Conservation (phyloP, 2,113 vertebrate genomes). For the Sander vitreus region DNA sequence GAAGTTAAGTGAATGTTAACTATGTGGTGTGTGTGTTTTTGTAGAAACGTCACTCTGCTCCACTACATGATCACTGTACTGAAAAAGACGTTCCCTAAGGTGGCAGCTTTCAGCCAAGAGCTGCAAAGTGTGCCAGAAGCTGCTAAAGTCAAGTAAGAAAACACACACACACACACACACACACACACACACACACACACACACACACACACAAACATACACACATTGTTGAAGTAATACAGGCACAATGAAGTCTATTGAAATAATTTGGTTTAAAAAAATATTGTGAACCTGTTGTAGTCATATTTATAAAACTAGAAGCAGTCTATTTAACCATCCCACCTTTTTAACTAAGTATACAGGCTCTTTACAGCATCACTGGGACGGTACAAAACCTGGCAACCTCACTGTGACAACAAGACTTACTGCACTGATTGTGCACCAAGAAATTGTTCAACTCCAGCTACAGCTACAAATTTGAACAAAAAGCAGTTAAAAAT, state of each 20-base stretch:
- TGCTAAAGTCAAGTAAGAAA: conserved; percentile 71
- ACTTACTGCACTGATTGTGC: background rate
- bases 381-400: background rate
- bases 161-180: background rate
- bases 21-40: conserved; percentile 9
- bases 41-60: conserved; percentile 71
- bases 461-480: background rate
- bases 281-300: background rate
- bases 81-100: conserved; percentile 53
- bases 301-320: background rate
- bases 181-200: background rate
- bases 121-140: conserved; percentile 66
- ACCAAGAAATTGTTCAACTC: background rate
- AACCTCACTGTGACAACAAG: background rate
- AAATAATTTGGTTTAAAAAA: background rate
- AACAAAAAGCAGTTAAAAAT: background rate
- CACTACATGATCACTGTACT: conserved; percentile 70
- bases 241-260: background rate
- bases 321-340: background rate
- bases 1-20: background rate
- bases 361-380: background rate
- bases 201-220: background rate
- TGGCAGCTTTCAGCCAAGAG: conserved; percentile 49
- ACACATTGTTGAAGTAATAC: background rate
- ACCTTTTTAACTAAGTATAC: background rate